Conservation (phyloP, 2,113 vertebrate species). For the Anguilla rostrata region DNA sequence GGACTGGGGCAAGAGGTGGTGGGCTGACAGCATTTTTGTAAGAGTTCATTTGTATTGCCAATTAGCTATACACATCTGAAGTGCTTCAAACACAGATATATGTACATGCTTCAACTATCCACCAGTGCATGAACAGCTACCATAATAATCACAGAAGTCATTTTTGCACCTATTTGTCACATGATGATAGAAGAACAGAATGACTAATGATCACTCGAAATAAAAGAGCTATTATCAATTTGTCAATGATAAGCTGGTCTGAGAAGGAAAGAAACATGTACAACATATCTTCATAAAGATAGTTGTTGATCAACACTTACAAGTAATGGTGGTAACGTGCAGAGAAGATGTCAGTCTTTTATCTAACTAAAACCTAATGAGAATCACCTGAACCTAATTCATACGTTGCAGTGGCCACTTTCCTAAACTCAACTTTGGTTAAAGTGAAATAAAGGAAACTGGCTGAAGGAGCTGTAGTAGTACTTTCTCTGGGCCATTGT, state of each 20-base stretch:
- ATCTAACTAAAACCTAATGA: not conserved
- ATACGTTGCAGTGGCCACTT: no score
- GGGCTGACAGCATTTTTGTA: not conserved
- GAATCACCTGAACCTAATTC: no score
- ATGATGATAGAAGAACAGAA: not conserved
- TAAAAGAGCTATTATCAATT: no score
- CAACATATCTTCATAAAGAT: not conserved
- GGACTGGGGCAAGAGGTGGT: not conserved
- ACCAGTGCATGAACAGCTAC: not conserved
- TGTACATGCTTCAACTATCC: not conserved
- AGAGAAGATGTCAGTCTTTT: not conserved
- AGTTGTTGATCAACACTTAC: not conserved
- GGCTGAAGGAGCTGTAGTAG: not conserved
- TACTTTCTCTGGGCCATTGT: not conserved
- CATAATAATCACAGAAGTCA: not conserved
- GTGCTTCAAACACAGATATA: not conserved
- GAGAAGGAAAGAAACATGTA: not conserved
- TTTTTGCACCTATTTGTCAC: not conserved
- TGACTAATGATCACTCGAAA: no score
- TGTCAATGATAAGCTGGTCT: no score
- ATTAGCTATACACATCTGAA: not conserved
- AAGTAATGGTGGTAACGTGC: no score
- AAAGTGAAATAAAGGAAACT: not conserved
- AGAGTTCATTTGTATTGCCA: not conserved
- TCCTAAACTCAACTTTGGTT: not conserved